Evolutionary conservation across 2,888 invertebrate species (phyloP).

Genomic region (Pseudolycoriella hygida): DNA sequence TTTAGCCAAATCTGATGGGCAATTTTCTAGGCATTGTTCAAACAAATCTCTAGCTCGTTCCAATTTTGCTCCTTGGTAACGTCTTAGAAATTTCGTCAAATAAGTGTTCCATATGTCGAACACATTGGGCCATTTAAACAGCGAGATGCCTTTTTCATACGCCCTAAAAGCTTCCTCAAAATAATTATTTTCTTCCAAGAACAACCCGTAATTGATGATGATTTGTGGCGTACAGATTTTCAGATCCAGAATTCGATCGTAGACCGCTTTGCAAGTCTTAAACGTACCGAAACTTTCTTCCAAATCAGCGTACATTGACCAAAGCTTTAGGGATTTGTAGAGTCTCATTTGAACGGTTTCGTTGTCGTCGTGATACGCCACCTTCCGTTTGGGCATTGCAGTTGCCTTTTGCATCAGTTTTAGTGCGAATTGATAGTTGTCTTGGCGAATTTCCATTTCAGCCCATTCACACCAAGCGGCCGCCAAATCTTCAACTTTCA

Average conservation of each 20-base stretch:
- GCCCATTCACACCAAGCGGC: slow-evolving; percentile 98
- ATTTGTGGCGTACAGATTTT: slow-evolving; percentile 98
- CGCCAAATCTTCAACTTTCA: slow-evolving; percentile 93
- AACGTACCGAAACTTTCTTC: slow-evolving; percentile 98
- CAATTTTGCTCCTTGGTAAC: slow-evolving; percentile 90
- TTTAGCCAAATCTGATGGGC: slow-evolving; percentile 93
- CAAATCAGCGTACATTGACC: slow-evolving; percentile 98
- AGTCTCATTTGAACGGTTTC: slow-evolving; percentile 91
- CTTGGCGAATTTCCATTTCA: slow-evolving; percentile 94
- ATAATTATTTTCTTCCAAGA: slow-evolving; percentile 94
- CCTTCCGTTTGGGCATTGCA: slow-evolving; percentile 75
- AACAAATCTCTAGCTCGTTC: slow-evolving; percentile 95
- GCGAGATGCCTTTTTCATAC: slow-evolving; percentile 93
- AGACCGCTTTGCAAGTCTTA: slow-evolving; percentile 91
- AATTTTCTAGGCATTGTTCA: slow-evolving; percentile 93
- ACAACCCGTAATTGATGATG: slow-evolving; percentile 94
- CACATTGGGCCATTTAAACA: slow-evolving; percentile 99
- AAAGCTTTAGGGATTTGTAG: slow-evolving; percentile 91
- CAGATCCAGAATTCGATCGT: slow-evolving; percentile 93
- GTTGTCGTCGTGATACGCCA: slow-evolving; percentile 77
- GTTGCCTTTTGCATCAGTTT: slow-evolving; percentile 89
- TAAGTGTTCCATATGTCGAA: slow-evolving; percentile 99
- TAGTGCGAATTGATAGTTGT: slow-evolving; percentile 78
- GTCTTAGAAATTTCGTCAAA: slow-evolving; percentile 84
- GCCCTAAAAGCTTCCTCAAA: slow-evolving; percentile 96